Evolutionary conservation across 1,140 invertebrate species (phyloP), one percentile per base, ranked within the genome.

Genomic region (Archivesica marissinica): DNA sequence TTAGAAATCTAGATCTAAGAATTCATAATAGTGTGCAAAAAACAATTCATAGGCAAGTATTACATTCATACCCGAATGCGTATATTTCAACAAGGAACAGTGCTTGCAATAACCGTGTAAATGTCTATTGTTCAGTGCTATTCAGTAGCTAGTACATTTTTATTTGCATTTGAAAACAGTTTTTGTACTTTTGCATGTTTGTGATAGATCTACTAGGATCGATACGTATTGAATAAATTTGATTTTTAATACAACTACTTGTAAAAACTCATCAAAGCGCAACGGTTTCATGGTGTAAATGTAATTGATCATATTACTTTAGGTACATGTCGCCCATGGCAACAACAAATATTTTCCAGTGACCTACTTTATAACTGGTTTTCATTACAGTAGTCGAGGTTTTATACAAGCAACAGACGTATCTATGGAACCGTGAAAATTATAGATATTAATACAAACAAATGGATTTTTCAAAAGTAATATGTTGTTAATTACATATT

Each of bases 31-130:
- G 68, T 72, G 68, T 47, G 41, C 68, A 33, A 47, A 66, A 47
- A 33, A 47, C 39, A 47, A 15, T 52, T 28, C 11, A 47, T 72
- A 72, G 68, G 68, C 68, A 72, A 72, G 68, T 72, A 72, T 72
- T 64, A 50, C 35, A 50, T 72, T 72, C 39, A 72, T 72, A 72
- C 68, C 68, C 68, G 68, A 72, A 72, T 72, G 68, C 68, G 41
- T 72, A 72, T 72, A 44, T 47, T 72, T 72, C 41, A 72, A 30
- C 33, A 41, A 47, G 59, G 59, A 64, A 64, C 9, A 64, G 59
- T 64, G 59, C 59, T 64, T 64, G 59, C 59, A 64, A 64, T 64
- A 64, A 64, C 59, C 28, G 59, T 64, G 59, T 64, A 64, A 35
- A 33, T 64, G 30, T 64, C 15, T 17, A n/a, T 33, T 64, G 59